Evolutionary conservation across 2,888 invertebrate genomes (phyloP).

Genomic region (Cactoblastis cactorum): DNA sequence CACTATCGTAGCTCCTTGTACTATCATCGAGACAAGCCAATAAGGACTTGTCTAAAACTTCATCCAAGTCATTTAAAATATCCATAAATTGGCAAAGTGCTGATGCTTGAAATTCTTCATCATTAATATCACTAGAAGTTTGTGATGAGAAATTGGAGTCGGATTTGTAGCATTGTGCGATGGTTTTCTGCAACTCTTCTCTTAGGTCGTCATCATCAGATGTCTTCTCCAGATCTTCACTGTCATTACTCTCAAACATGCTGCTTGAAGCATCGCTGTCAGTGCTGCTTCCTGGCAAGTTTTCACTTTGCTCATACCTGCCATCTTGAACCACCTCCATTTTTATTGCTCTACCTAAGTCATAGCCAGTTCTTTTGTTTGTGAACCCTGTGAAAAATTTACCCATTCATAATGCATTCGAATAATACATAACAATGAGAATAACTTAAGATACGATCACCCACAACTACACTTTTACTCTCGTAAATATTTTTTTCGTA

Average conservation of each 20-base stretch:
- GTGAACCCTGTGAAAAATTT: constrained; percentile 62
- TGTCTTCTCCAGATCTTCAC: constrained; percentile 54
- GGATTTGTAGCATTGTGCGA: constrained; percentile 69
- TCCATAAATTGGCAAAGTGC: constrained; percentile 75
- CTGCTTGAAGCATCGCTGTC: constrained; percentile 62
- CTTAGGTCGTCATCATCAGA: constrained; percentile 65
- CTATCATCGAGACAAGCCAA: constrained; percentile 65
- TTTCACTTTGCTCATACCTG: constrained; percentile 58
- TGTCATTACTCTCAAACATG: constrained; percentile 52
- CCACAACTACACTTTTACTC: neutral
- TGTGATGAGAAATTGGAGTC: constrained; percentile 69
- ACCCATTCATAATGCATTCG: constrained; percentile 23
- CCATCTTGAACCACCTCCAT: constrained; percentile 72
- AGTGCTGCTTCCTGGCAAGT: constrained; percentile 53
- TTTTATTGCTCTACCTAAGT: constrained; percentile 69
- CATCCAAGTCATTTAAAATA: constrained; percentile 79
- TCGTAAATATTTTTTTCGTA: neutral
- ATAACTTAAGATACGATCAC: constrained; percentile 10
- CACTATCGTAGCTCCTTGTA: constrained; percentile 56
- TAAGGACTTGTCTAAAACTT: constrained; percentile 77
- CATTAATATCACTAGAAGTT: constrained; percentile 57
- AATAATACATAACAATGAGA: neutral
- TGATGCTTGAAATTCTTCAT: constrained; percentile 71
- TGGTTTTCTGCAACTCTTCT: constrained; percentile 68
- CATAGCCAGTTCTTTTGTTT: constrained; percentile 59